Conservation (phyloP, 2,797 vertebrate genomes). For the Pachyuromys duprasi region DNA sequence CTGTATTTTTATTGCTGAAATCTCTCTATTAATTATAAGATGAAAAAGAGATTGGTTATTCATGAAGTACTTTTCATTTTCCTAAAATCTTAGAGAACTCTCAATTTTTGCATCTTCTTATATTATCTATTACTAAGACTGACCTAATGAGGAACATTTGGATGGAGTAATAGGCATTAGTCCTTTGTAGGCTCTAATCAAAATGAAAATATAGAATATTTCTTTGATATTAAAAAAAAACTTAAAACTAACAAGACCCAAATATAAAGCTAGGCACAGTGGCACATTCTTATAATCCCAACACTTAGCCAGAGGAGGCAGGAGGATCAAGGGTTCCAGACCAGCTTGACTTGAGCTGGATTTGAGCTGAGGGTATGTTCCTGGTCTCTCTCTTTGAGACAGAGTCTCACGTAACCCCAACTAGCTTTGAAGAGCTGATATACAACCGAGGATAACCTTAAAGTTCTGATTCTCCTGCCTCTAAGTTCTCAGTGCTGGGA, state of each 20-base stretch:
- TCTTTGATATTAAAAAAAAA: conserved; percentile 64
- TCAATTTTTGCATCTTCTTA: conserved; percentile 40
- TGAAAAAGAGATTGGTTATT: conserved; percentile 46
- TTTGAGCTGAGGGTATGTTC: neutral
- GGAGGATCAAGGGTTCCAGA: neutral
- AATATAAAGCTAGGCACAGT: neutral
- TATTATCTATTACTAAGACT: neutral
- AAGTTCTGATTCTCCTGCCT: neutral
- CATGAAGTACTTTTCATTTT: conserved; percentile 64
- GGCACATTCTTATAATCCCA: neutral
- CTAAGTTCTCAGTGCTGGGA: neutral
- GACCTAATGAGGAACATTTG: conserved; percentile 59
- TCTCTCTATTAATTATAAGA: conserved; percentile 60
- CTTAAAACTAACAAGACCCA: conserved; percentile 59
- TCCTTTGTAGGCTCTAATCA: conserved; percentile 55
- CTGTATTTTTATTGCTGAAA: conserved; percentile 84
- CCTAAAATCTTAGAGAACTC: conserved; percentile 62
- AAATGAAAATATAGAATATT: conserved; percentile 59
- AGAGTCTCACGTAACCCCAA: neutral
- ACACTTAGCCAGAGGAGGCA: neutral
- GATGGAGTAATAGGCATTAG: conserved; percentile 52
- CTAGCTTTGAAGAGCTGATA: neutral
- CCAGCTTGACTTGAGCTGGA: neutral
- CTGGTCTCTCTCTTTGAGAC: neutral
- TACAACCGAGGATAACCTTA: neutral